Conservation (phyloP, 2,113 vertebrate genomes). For the Pogona vitticeps region DNA sequence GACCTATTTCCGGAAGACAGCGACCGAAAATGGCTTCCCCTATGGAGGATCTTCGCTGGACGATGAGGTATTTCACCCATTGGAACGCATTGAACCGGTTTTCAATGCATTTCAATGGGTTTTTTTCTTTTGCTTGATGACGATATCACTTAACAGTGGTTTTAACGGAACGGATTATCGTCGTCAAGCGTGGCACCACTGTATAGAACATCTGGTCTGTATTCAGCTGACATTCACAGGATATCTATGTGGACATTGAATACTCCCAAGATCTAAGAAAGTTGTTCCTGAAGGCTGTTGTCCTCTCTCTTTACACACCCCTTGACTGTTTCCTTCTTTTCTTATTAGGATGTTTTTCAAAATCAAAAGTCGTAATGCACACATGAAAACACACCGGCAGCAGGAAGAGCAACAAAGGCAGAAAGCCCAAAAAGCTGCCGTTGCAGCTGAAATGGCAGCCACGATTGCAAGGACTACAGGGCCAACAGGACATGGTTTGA, state of each 20-base stretch:
- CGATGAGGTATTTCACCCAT: too few species aligned
- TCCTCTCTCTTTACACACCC: background rate
- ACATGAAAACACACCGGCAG: slow-evolving; percentile 91
- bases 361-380: slow-evolving; percentile 91
- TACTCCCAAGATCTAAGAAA: background rate
- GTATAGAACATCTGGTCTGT: too few species aligned
- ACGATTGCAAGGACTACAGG: slow-evolving; percentile 80
- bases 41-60: too few species aligned
- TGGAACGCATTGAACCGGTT: too few species aligned
- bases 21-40: too few species aligned
- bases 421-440: slow-evolving; percentile 82
- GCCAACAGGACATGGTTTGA: slow-evolving; percentile 66
- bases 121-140: too few species aligned
- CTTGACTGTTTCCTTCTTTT: background rate
- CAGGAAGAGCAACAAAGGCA: slow-evolving; percentile 85
- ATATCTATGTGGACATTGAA: background rate
- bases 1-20: too few species aligned
- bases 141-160: too few species aligned
- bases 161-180: too few species aligned
- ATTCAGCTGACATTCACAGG: background rate
- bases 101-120: too few species aligned
- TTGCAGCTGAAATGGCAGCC: slow-evolving; percentile 78
- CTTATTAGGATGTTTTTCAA: slow-evolving; percentile 86
- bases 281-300: slow-evolving; percentile 8
- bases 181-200: too few species aligned